phyloP scores from a whole-genome alignment of 2,888 invertebrate species.

The Andrena flavipes region DNA sequence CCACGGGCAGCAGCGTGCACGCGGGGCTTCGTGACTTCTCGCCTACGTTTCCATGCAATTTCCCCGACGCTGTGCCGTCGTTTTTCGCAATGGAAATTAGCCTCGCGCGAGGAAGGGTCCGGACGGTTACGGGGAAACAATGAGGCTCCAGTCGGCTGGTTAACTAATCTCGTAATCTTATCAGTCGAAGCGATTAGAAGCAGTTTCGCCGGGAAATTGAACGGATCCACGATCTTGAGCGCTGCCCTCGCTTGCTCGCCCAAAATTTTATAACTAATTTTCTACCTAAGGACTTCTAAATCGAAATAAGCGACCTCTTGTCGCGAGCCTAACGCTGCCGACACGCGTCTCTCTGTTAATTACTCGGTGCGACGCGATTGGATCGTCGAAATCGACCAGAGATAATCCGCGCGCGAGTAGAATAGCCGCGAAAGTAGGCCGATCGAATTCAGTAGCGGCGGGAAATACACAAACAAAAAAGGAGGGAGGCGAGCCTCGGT shows the following conservation, averaged over 20 bases:
- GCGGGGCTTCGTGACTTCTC: conserved; percentile 52
- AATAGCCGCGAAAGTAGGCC: conserved; percentile 55
- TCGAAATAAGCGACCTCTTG: too few relatives aligned
- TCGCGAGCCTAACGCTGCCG: too few relatives aligned
- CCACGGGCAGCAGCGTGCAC: conserved; percentile 60
- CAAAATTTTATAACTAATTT: too few relatives aligned
- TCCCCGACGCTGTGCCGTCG: conserved; percentile 34
- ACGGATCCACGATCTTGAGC: background rate
- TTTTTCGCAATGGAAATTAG: conserved; percentile 43
- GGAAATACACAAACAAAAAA: conserved; percentile 53
- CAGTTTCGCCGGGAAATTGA: background rate
- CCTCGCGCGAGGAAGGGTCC: conserved; percentile 24
- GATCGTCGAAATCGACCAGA: conserved; percentile 5
- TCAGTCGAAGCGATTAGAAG: background rate
- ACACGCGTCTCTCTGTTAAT: background rate
- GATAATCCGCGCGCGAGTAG: conserved; percentile 27
- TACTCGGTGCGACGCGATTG: background rate
- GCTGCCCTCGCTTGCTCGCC: too few relatives aligned
- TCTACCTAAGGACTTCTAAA: too few relatives aligned
- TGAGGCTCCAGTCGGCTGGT: background rate
- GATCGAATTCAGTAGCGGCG: conserved; percentile 55
- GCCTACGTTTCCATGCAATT: conserved; percentile 53
- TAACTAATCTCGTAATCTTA: background rate
- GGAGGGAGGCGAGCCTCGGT: conserved; percentile 31
- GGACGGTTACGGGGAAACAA: conserved; percentile 4